Evolutionary conservation across 1,140 invertebrate species (phyloP).

Genomic region (Heterodera carotae): DNA sequence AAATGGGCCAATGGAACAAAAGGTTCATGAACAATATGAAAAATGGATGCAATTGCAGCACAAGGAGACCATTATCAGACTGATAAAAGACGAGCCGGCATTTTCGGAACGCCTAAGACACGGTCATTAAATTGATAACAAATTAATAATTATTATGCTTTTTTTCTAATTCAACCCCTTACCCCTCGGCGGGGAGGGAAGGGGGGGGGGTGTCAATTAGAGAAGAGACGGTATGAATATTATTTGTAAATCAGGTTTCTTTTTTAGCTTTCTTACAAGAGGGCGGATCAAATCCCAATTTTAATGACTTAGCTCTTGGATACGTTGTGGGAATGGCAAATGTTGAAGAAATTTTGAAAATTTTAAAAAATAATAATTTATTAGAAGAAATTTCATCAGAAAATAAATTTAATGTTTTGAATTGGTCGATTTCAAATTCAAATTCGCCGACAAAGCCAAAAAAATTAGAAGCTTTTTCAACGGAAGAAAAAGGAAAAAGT

Average conservation of each 20-base stretch:
- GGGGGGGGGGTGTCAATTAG: too few species aligned
- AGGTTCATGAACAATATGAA: background rate
- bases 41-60: background rate
- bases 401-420: background rate
- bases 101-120: background rate
- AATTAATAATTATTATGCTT: too few species aligned
- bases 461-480: too few species aligned
- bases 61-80: background rate
- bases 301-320: background rate
- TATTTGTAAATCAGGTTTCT: too few species aligned
- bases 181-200: too few species aligned
- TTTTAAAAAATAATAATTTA: background rate
- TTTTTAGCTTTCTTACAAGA: too few species aligned
- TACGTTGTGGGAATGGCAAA: background rate
- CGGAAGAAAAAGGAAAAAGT: too few species aligned
- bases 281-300: too few species aligned
- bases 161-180: too few species aligned
- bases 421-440: background rate
- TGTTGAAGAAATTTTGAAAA: background rate
- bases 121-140: background rate
- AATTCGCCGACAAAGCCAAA: background rate
- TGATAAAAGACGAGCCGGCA: background rate
- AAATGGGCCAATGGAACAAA: background rate
- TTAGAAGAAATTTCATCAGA: background rate
- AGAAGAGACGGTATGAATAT: too few species aligned